phyloP scores from a whole-genome alignment of 2,888 invertebrate species.

The Lapara coniferarum region DNA sequence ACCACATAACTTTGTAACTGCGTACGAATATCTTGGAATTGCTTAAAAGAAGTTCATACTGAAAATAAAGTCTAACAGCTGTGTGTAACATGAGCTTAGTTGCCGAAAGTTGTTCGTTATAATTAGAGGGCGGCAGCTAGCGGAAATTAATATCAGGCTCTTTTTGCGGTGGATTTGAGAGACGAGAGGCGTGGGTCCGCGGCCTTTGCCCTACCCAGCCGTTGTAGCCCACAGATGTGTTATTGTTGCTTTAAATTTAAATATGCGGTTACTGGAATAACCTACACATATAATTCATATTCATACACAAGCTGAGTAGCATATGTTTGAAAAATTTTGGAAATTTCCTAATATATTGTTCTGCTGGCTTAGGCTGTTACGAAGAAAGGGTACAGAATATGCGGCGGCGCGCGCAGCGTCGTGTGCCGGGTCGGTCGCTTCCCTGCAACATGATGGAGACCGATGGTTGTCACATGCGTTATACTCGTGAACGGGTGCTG shows the following conservation, averaged over 20 bases:
- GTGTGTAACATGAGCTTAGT: slow-evolving; percentile 67
- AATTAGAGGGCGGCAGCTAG: slow-evolving; percentile 65
- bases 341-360: background rate
- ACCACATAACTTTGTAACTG: slow-evolving; percentile 2
- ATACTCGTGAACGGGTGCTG: too few species aligned
- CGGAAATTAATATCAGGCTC: slow-evolving; percentile 69
- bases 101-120: slow-evolving; percentile 68
- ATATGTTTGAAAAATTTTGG: slow-evolving; percentile 2
- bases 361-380: background rate
- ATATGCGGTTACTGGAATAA: background rate
- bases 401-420: too few species aligned
- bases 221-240: background rate
- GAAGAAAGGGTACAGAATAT: too few species aligned
- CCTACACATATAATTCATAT: slow-evolving; percentile 1
- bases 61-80: slow-evolving; percentile 60
- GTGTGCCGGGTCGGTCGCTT: too few species aligned
- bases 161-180: slow-evolving; percentile 45
- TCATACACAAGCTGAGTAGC: background rate
- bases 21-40: background rate
- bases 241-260: slow-evolving; percentile 18
- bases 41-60: slow-evolving; percentile 54
- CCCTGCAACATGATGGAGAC: too few species aligned
- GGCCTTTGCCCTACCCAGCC: background rate
- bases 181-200: background rate
- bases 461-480: too few species aligned